These are phyloP conservation scores for Tragelaphus strepsiceros DNA, from an alignment of 2,113 vertebrate species.

Conservation along the genomic window DNA sequence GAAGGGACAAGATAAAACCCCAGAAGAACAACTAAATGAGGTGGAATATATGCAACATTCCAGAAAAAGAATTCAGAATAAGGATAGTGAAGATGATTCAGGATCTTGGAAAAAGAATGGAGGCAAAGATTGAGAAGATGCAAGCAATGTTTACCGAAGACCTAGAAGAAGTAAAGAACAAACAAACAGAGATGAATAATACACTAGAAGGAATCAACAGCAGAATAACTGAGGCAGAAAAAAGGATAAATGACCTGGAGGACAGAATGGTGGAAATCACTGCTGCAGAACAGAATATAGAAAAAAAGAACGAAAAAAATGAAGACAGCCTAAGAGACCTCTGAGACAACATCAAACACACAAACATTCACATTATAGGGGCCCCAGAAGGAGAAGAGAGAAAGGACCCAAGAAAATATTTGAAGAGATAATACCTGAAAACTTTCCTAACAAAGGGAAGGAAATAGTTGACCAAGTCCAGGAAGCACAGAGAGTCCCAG, in stretches of 20 bases:
- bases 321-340: neutral
- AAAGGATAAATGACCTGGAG: neutral
- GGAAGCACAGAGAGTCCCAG: neutral
- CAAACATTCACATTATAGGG: neutral
- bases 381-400: neutral
- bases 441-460: neutral
- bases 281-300: neutral
- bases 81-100: neutral
- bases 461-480: neutral
- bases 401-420: neutral
- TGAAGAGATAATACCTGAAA: neutral
- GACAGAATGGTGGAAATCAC: neutral
- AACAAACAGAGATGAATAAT: neutral
- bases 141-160: neutral
- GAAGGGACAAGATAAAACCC: neutral
- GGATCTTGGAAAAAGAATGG: neutral
- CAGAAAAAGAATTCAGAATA: neutral
- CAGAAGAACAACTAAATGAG: neutral
- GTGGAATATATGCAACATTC: neutral
- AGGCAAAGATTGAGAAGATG: neutral
- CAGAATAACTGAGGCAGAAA: neutral
- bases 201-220: neutral
- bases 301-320: neutral
- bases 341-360: neutral
- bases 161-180: neutral